Conservation (phyloP, 2,797 vertebrate genomes). For the Siniperca undulata region DNA sequence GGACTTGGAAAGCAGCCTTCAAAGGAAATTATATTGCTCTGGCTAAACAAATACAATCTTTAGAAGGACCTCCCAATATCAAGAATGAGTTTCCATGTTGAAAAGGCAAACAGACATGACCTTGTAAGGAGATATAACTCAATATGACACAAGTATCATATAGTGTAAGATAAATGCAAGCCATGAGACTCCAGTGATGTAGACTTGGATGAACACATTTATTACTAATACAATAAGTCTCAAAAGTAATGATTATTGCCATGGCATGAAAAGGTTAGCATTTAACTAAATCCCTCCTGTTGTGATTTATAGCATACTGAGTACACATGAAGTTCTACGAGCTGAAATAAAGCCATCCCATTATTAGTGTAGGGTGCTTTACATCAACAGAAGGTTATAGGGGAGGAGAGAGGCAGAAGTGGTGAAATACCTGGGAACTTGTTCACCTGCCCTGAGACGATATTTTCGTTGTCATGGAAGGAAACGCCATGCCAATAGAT, state of each 20-base stretch:
- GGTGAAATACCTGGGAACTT: constrained; percentile 95
- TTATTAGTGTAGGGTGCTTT: background rate
- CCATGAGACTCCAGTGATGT: background rate
- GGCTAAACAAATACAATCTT: background rate
- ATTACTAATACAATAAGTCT: constrained; percentile 15
- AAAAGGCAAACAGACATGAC: background rate
- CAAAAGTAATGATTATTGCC: constrained; percentile 3
- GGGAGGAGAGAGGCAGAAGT: background rate
- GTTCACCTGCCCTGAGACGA: constrained; percentile 97
- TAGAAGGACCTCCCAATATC: too few relatives aligned
- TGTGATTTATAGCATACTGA: constrained; percentile 34
- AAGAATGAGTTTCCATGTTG: background rate
- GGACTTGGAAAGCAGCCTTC: background rate
- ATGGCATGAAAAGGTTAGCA: constrained; percentile 23
- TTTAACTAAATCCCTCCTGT: constrained; percentile 42
- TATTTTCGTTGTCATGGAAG: constrained; percentile 93
- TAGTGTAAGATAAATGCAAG: background rate
- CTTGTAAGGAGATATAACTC: background rate
- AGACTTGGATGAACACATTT: background rate
- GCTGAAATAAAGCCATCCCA: constrained; percentile 7
- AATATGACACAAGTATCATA: background rate
- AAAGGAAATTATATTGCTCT: background rate
- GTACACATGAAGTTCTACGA: background rate
- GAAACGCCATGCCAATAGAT: constrained; percentile 99
- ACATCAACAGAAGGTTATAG: background rate